Percentiles rank a stretch among this genome's conserved stretches.
These are phyloP conservation scores for Aplocera efformata DNA, from an alignment of 2,888 invertebrate species.

Conservation along the genomic window DNA sequence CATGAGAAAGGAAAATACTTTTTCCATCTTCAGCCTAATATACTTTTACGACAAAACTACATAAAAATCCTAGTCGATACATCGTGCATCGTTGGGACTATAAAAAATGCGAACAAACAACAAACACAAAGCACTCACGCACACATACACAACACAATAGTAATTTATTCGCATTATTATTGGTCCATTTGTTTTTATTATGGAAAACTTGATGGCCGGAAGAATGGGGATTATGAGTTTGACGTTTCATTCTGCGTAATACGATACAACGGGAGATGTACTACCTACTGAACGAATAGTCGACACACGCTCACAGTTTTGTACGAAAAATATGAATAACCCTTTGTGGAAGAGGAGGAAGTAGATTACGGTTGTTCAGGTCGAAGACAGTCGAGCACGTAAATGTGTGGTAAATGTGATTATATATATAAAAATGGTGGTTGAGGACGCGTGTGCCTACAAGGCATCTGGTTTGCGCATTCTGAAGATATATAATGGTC, in stretches of 20 bases:
- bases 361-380: too few species aligned
- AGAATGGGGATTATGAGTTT: conserved; percentile 35
- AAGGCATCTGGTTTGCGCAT: too few species aligned
- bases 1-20: too few species aligned
- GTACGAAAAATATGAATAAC: too few species aligned
- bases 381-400: too few species aligned
- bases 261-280: conserved; percentile 1
- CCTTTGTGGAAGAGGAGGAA: too few species aligned
- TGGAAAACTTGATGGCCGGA: conserved; percentile 45
- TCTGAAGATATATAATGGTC: too few species aligned
- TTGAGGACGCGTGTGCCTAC: too few species aligned
- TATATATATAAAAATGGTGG: too few species aligned
- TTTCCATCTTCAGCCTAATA: too few species aligned
- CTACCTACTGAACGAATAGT: background rate
- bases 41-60: conserved; percentile 19
- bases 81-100: conserved; percentile 37
- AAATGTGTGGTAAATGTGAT: too few species aligned
- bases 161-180: conserved; percentile 59
- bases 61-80: conserved; percentile 34
- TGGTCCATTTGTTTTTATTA: conserved; percentile 68
- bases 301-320: too few species aligned
- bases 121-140: conserved; percentile 16
- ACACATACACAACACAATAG: conserved; percentile 54
- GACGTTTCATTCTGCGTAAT: conserved; percentile 24
- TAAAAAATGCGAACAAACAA: conserved; percentile 41